phyloP scores from a whole-genome alignment of 1,140 invertebrate species.

The Andrena cerasifolii region DNA sequence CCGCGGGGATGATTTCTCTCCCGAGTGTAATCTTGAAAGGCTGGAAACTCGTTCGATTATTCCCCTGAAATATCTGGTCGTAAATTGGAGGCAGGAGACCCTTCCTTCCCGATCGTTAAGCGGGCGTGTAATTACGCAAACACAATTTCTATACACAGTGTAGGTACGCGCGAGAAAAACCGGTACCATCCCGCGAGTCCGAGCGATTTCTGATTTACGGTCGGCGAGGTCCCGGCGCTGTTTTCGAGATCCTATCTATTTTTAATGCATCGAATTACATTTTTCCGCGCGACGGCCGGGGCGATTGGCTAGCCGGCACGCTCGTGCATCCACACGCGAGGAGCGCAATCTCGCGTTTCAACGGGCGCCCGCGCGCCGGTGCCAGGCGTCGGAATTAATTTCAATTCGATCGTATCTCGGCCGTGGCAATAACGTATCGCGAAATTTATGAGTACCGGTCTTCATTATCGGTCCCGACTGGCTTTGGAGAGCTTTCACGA shows the following conservation, averaged over 20 bases:
- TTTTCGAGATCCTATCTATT: slow-evolving; percentile 61
- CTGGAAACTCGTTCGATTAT: not conserved
- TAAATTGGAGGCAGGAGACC: slow-evolving; percentile 29
- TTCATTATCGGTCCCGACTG: not conserved
- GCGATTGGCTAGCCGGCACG: slow-evolving; percentile 20
- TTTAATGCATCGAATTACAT: slow-evolving; percentile 46
- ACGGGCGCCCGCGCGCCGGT: slow-evolving; percentile 1
- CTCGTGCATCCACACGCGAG: not conserved
- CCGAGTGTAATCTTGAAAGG: too few species aligned
- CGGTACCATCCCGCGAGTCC: slow-evolving; percentile 31
- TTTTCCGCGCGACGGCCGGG: slow-evolving; percentile 22
- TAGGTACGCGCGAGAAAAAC: not conserved
- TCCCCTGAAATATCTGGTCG: slow-evolving; percentile 10
- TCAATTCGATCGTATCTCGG: slow-evolving; percentile 45
- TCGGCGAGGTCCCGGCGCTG: slow-evolving; percentile 20
- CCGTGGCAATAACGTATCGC: slow-evolving; percentile 33
- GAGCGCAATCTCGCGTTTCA: slow-evolving; percentile 42
- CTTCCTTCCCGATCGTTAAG: slow-evolving; percentile 46
- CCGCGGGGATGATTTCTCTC: too few species aligned
- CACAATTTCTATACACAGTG: slow-evolving; percentile 40
- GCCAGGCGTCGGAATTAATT: slow-evolving; percentile 46
- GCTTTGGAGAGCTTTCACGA: not conserved
- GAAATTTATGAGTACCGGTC: slow-evolving; percentile 51
- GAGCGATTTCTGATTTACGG: slow-evolving; percentile 51
- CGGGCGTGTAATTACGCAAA: slow-evolving; percentile 57